Evolutionary conservation across 2,797 vertebrate species (phyloP).

Genomic region (Xyrichtys novacula): DNA sequence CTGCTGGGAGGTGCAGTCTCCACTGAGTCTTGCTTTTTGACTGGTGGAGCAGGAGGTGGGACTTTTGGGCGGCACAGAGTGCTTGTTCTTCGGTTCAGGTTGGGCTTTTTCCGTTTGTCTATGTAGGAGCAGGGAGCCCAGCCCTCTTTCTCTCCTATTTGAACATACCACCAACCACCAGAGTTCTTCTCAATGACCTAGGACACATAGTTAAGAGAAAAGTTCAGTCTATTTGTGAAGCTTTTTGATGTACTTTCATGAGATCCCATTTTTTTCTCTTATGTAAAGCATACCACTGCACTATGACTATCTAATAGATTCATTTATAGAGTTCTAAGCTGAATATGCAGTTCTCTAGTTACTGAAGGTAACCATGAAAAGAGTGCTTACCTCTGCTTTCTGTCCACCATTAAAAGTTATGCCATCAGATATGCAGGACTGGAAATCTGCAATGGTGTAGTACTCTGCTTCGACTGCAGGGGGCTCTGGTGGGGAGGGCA

Average conservation of each 20-base stretch:
- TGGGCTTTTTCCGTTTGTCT: constrained; percentile 99
- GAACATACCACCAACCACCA: constrained; percentile 99
- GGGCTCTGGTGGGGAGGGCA: constrained; percentile 97
- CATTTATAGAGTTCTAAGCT: neutral
- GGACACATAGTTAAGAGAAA: constrained; percentile 35
- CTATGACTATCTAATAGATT: neutral
- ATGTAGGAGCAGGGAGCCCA: constrained; percentile 99
- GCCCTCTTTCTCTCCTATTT: constrained; percentile 98
- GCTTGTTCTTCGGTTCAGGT: constrained; percentile 96
- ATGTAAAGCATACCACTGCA: neutral
- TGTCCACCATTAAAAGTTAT: constrained; percentile 99
- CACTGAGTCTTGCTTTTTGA: constrained; percentile 92
- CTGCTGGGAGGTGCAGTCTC: constrained; percentile 84
- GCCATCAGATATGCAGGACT: constrained; percentile 98
- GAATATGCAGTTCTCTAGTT: neutral
- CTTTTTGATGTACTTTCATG: constrained; percentile 4
- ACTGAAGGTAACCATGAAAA: constrained; percentile 3
- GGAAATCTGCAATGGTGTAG: constrained; percentile 99
- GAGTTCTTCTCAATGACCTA: constrained; percentile 99
- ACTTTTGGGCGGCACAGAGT: constrained; percentile 97
- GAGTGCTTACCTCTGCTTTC: constrained; percentile 93
- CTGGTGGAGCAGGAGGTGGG: constrained; percentile 96
- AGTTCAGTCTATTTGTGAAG: neutral
- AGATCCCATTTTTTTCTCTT: neutral
- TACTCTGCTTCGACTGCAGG: constrained; percentile 99